Percentiles rank a stretch among this genome's conserved stretches.
phyloP scores from a whole-genome alignment of 64 coral and sea anemone species.

The Acropora tenuis region DNA sequence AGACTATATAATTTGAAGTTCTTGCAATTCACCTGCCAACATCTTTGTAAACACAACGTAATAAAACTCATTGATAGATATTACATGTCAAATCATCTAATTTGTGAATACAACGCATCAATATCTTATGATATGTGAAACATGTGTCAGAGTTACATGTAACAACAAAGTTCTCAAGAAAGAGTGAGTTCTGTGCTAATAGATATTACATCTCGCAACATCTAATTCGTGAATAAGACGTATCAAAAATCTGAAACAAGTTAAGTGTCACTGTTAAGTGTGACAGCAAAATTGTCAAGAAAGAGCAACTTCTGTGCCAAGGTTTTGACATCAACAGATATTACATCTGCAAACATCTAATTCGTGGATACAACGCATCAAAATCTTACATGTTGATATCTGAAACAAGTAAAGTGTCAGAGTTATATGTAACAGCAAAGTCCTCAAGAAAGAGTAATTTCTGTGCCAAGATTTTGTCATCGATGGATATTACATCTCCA shows the following conservation, averaged over 20 bases:
- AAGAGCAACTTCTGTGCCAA: constrained; percentile 12
- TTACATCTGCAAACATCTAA: constrained; percentile 44
- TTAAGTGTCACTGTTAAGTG: constrained; percentile 29
- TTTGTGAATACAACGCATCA: constrained; percentile 23
- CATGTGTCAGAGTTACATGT: constrained; percentile 34
- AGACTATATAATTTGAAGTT: background rate
- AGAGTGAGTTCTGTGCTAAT: background rate
- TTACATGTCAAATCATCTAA: constrained; percentile 36
- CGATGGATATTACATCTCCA: constrained; percentile 48
- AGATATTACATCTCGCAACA: constrained; percentile 21
- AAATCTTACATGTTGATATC: constrained; percentile 18
- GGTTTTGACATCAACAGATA: constrained; percentile 37
- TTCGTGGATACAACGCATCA: constrained; percentile 18
- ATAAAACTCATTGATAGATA: background rate
- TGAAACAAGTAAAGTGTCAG: constrained; percentile 26
- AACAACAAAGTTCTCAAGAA: constrained; percentile 41
- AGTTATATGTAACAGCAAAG: constrained; percentile 35
- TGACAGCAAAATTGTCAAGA: constrained; percentile 38
- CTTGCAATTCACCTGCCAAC: background rate
- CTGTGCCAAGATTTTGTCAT: constrained; percentile 20
- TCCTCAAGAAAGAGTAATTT: constrained; percentile 33
- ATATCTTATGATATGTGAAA: constrained; percentile 19
- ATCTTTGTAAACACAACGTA: background rate
- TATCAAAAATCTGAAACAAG: constrained; percentile 4
- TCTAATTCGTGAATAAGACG: constrained; percentile 29